These are phyloP conservation scores for Myoxocephalus aenaeus DNA, from an alignment of 2,797 vertebrate genomes.

Conservation along the genomic window DNA sequence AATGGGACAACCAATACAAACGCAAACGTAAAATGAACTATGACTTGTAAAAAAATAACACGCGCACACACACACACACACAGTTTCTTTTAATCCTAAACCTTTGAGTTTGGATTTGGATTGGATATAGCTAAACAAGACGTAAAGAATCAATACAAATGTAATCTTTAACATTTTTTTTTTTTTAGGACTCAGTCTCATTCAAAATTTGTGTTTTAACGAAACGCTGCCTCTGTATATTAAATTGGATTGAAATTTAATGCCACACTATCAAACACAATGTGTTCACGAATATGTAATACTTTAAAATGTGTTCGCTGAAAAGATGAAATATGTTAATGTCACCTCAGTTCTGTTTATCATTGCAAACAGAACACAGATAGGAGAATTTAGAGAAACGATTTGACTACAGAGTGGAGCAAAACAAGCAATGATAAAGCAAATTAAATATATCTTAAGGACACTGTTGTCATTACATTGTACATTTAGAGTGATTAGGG, in stretches of 20 bases:
- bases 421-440: background rate
- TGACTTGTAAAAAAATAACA: no score
- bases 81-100: no score
- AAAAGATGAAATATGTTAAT: background rate
- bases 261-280: background rate
- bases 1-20: background rate
- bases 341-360: background rate
- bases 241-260: background rate
- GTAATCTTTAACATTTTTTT: background rate
- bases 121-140: no score
- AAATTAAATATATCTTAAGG: background rate
- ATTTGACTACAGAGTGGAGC: background rate
- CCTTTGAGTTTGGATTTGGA: no score
- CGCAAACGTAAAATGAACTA: no score
- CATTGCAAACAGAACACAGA: conserved; percentile 1
- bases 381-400: background rate
- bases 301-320: background rate
- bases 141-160: background rate
- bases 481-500: background rate
- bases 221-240: background rate
- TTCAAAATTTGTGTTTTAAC: background rate
- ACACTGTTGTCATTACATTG: background rate
- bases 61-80: no score
- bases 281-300: background rate
- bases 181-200: background rate